Conservation (phyloP, 53 echinoderm and acorn worm species). For the Actinopyga echinites region DNA sequence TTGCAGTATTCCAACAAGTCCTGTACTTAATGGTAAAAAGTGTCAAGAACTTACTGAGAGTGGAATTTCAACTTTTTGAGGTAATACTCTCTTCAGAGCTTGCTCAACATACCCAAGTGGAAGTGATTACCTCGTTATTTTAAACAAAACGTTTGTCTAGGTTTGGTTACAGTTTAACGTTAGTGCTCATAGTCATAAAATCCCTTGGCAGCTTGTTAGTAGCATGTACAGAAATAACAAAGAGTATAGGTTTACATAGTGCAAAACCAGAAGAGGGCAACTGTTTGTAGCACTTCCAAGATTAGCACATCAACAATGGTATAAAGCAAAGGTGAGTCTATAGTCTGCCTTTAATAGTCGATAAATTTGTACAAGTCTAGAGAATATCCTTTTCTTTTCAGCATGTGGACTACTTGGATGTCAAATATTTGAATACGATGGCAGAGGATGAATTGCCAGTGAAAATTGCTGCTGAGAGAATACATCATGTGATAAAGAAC, state of each 20-base stretch:
- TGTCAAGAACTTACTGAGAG: slow-evolving; percentile 61
- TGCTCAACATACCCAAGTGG: neutral
- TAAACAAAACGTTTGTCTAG: no score
- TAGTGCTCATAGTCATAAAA: no score
- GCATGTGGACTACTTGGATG: slow-evolving; percentile 62
- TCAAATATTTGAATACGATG: slow-evolving; percentile 67
- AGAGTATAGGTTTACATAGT: no score
- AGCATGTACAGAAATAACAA: neutral
- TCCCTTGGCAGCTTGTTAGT: neutral
- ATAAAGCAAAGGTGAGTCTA: no score
- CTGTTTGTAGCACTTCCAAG: no score
- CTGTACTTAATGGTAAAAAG: slow-evolving; percentile 77
- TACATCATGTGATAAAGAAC: slow-evolving; percentile 62
- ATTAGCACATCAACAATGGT: no score
- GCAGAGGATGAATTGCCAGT: slow-evolving; percentile 79
- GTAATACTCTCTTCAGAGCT: neutral
- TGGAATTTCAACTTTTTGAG: slow-evolving; percentile 74
- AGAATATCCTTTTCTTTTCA: neutral
- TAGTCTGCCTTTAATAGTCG: no score
- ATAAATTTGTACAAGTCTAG: no score
- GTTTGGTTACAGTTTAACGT: no score
- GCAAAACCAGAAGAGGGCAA: no score
- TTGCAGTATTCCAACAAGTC: slow-evolving; percentile 63
- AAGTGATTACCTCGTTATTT: neutral
- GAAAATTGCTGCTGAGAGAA: slow-evolving; percentile 65